Base-by-base conservation (phyloP, 2,797 vertebrate genomes). In the Gymnopithys bicolor region DNA sequence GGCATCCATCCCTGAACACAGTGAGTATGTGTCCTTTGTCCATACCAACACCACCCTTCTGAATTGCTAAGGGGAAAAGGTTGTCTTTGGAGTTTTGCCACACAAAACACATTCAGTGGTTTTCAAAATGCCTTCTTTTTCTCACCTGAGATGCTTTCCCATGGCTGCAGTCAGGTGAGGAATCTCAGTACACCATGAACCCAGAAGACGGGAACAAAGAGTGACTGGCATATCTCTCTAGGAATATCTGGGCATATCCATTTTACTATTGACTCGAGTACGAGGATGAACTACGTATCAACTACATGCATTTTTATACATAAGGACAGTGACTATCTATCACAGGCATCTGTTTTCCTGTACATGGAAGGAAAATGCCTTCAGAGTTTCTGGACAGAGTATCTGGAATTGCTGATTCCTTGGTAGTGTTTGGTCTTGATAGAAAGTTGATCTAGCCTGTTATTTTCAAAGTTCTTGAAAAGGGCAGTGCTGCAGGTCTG, bases 101-200 rank as follows among this genome's bases (percentile, higher is more conserved):
- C 30, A 39, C 15, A 51, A 84, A 91, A 63, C 3, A 2, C 13
- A 28, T 37, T 46, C 24, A 46, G 32, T 35, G 51, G 2, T 62
- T 86, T 86, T 46, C 59, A 76, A 87, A 77, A 66, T 66, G 19
- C 28, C 18, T 85, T 56, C 3, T 71, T 87, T 94, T 86, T 75
- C 58, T 71, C 52, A 67, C 17, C 3, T 14, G 43, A 69, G 37
- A 3, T 87, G 14, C 16, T 78, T 91, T 93, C 90, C 32, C 46
- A n/a, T 16, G 25, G 8, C 32, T 81, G 39, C 19, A 66, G 28
- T 46, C n/a, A 35, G 37, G n/a, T 78, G 53, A 81, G 24, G 22
- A 67, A 17, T 33, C 63, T 75, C 73, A 74, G 27, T 21, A 43
- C 25, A 39, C 1, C 0, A 14, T 39, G 21, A 86, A 39, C 13